phyloP scores from a whole-genome alignment of 2,797 vertebrate genomes.

The Odontamblyopus lacepedii region DNA sequence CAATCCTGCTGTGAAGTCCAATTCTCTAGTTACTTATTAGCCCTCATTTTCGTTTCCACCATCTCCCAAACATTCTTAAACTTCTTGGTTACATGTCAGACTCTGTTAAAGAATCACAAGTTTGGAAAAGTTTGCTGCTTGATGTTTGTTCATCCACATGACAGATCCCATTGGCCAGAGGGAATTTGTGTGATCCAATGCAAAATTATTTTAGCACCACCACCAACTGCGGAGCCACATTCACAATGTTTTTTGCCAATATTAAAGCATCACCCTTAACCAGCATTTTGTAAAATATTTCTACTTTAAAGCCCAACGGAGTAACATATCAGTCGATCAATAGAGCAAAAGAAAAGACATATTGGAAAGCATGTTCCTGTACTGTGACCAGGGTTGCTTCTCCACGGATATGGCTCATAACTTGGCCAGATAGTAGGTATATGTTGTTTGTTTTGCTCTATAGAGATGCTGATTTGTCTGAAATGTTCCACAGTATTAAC shows the following conservation, averaged over 20 bases:
- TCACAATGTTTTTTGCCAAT: constrained; percentile 4
- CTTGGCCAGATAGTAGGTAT: not conserved
- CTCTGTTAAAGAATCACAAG: not conserved
- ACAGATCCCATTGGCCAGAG: not conserved
- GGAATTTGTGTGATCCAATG: constrained; percentile 7
- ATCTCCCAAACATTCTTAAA: not conserved
- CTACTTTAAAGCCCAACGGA: not conserved
- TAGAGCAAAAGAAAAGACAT: not conserved
- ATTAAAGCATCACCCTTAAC: not conserved
- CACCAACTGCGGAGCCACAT: constrained; percentile 15
- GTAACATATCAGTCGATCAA: not conserved
- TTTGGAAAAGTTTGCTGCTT: not conserved
- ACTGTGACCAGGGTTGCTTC: not conserved
- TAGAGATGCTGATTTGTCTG: too few species aligned
- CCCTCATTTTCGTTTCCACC: constrained; percentile 18
- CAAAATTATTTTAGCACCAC: constrained; percentile 26
- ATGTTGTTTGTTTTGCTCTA: not conserved
- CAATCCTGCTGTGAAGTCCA: constrained; percentile 21
- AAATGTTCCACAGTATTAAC: not conserved
- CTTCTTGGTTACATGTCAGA: not conserved
- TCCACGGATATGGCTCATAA: not conserved
- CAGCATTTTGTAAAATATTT: not conserved
- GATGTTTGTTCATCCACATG: constrained; percentile 2
- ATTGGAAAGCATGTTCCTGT: not conserved
- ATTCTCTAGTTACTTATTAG: constrained; percentile 33